These are phyloP conservation scores for Andrena cerasifolii DNA, from an alignment of 1,140 invertebrate species.

Conservation along the genomic window DNA sequence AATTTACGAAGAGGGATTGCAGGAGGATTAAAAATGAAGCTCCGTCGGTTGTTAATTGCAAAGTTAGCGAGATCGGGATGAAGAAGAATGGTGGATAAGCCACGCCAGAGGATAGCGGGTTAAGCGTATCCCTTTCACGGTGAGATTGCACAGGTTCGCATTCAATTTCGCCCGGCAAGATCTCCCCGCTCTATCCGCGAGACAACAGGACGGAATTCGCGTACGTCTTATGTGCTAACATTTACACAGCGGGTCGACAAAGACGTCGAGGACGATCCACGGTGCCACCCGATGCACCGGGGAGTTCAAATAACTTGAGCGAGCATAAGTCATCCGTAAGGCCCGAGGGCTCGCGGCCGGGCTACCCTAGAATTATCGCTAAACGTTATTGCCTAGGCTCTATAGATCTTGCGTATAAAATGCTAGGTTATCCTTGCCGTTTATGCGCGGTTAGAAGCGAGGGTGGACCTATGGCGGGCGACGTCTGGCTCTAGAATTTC, in stretches of 20 bases:
- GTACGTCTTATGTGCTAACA: slow-evolving; percentile 37
- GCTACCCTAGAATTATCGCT: slow-evolving; percentile 82
- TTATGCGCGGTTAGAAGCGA: slow-evolving; percentile 73
- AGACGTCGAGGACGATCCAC: slow-evolving; percentile 44
- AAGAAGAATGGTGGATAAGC: neutral
- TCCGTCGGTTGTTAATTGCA: neutral
- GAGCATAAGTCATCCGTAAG: slow-evolving; percentile 76
- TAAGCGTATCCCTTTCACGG: neutral
- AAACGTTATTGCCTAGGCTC: slow-evolving; percentile 82
- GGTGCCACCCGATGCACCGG: slow-evolving; percentile 46
- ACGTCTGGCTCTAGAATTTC: slow-evolving; percentile 59
- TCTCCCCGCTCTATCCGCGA: neutral
- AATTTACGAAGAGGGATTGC: no score
- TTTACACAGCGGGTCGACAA: slow-evolving; percentile 32
- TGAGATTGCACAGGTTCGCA: neutral
- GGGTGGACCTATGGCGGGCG: slow-evolving; percentile 70
- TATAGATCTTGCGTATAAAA: slow-evolving; percentile 82
- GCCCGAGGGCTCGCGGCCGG: slow-evolving; percentile 68
- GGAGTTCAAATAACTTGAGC: slow-evolving; percentile 64
- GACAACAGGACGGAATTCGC: slow-evolving; percentile 11
- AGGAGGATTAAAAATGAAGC: no score
- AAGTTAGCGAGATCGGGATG: neutral
- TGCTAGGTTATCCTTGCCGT: slow-evolving; percentile 78
- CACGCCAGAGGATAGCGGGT: neutral
- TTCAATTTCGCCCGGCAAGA: slow-evolving; percentile 25